Evolutionary conservation across 2,797 vertebrate species (phyloP).

Genomic region (Spinibarbus caldwelli): DNA sequence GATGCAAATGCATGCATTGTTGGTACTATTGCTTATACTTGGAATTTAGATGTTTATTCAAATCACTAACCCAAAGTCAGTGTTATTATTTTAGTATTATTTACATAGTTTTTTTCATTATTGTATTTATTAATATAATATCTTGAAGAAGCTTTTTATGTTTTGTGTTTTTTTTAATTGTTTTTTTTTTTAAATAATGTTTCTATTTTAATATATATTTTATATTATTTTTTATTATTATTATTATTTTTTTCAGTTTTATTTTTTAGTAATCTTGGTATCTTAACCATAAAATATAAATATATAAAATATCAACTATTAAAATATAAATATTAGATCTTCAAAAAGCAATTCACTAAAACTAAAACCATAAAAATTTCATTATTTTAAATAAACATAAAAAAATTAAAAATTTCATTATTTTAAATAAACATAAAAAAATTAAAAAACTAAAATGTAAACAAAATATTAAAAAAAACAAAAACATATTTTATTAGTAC

Average conservation of each 20-base stretch:
- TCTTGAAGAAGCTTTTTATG: neutral
- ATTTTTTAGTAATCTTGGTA: neutral
- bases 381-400: neutral
- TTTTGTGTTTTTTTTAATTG: neutral
- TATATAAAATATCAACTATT: neutral
- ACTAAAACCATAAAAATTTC: neutral
- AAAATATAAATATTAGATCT: neutral
- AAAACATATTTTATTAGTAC: neutral
- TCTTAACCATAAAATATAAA: neutral
- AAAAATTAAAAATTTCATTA: too few relatives aligned
- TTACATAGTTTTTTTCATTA: neutral
- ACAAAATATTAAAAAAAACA: neutral
- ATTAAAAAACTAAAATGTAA: neutral
- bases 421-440: neutral
- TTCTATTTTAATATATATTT: neutral
- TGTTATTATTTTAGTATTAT: neutral
- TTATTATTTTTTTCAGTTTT: too few relatives aligned
- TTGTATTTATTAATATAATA: neutral
- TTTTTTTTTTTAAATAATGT: neutral
- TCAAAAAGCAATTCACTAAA: neutral
- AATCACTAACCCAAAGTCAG: neutral
- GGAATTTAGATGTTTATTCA: neutral
- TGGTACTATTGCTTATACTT: neutral
- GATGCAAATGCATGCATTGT: neutral
- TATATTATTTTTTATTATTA: neutral